Conservation (phyloP, 2,888 invertebrate species). For the Heteromyza rotundicornis region DNA sequence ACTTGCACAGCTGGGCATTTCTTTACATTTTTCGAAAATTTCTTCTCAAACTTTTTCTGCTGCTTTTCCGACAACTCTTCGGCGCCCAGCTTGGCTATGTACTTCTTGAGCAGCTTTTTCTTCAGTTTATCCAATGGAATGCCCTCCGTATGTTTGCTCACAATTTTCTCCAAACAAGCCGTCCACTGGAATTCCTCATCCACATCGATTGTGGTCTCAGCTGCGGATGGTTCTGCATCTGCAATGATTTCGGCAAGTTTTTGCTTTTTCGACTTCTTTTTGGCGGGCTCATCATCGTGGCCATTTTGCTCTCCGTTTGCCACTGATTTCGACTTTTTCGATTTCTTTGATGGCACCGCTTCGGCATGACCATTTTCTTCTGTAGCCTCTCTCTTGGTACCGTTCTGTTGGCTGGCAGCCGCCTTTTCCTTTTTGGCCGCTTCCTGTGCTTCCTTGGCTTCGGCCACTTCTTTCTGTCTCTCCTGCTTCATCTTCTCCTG, state of each 20-base stretch:
- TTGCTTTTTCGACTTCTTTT: constrained; percentile 25
- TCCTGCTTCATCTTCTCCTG: constrained; percentile 61
- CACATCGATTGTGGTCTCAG: not conserved
- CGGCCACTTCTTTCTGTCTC: constrained; percentile 39
- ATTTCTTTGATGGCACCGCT: constrained; percentile 4
- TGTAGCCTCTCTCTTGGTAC: constrained; percentile 59
- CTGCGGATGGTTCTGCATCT: not conserved
- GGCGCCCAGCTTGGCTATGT: constrained; percentile 58
- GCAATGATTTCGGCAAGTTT: constrained; percentile 2
- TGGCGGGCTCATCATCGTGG: not conserved
- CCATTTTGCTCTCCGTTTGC: constrained; percentile 26
- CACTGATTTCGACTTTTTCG: not conserved
- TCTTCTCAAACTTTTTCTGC: constrained; percentile 71
- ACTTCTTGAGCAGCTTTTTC: constrained; percentile 76
- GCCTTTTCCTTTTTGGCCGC: constrained; percentile 52
- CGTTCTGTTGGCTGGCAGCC: constrained; percentile 54
- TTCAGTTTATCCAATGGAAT: constrained; percentile 75
- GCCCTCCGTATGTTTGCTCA: constrained; percentile 65
- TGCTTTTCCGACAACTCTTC: constrained; percentile 61
- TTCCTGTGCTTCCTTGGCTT: constrained; percentile 31
- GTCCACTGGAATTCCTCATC: constrained; percentile 46
- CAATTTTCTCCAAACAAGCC: constrained; percentile 41
- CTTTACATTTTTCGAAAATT: constrained; percentile 75
- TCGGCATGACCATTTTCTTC: constrained; percentile 6
- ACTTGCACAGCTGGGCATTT: constrained; percentile 70